phyloP scores from a whole-genome alignment of 2,113 vertebrate genomes.

The Mastomys coucha region DNA sequence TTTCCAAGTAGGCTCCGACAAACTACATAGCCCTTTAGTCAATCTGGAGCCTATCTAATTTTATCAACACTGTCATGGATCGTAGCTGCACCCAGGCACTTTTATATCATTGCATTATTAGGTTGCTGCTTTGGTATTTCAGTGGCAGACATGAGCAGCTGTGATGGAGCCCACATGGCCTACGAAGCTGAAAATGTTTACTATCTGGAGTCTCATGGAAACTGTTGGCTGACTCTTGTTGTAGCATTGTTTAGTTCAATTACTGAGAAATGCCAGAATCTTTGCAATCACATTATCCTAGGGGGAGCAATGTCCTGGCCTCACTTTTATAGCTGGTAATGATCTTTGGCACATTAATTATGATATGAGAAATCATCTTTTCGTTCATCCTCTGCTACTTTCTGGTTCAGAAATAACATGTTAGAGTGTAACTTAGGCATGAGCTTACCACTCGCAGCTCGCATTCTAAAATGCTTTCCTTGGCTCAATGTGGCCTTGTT shows the following conservation, averaged over 20 bases:
- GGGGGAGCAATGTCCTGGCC: neutral
- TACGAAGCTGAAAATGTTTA: conserved; percentile 25
- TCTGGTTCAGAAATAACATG: neutral
- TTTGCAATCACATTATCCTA: neutral
- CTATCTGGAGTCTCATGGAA: neutral
- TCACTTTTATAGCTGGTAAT: neutral
- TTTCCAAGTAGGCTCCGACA: neutral
- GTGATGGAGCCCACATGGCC: neutral
- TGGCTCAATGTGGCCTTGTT: neutral
- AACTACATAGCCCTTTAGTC: neutral
- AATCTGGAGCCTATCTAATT: neutral
- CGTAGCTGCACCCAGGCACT: neutral
- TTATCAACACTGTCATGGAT: neutral
- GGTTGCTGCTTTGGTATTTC: neutral
- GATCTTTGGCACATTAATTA: neutral
- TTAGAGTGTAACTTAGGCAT: neutral
- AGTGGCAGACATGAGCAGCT: neutral
- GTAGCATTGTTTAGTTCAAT: neutral
- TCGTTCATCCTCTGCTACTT: neutral
- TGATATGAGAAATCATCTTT: neutral
- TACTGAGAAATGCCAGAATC: neutral
- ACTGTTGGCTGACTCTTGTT: neutral
- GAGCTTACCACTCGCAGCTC: neutral
- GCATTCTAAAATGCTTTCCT: neutral
- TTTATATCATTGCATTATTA: neutral